Percentiles rank a stretch among this genome's conserved stretches.
Conservation (phyloP, 1,140 invertebrate genomes). For the Babylonia areolata region DNA sequence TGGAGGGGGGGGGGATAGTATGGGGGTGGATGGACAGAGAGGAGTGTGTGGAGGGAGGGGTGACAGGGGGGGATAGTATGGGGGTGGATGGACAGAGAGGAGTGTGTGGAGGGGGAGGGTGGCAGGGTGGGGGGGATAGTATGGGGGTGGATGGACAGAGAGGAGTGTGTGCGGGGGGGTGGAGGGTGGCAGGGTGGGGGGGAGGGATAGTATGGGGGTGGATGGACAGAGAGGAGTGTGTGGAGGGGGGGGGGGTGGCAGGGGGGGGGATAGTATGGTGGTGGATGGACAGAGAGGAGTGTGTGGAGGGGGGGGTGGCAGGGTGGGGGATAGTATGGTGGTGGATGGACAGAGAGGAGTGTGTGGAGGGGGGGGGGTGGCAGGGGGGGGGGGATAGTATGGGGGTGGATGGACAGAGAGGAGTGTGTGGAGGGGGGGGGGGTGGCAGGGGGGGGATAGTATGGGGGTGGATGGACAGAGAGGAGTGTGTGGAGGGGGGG, state of each 20-base stretch:
- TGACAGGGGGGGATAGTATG: background rate
- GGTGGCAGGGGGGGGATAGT: background rate
- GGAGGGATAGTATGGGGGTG: background rate
- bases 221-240: background rate
- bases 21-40: no score
- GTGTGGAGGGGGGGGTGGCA: no score
- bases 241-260: background rate
- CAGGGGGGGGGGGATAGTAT: no score
- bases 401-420: no score
- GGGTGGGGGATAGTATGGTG: no score
- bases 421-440: no score
- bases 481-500: background rate
- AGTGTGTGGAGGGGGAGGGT: background rate
- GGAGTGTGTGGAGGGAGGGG: no score
- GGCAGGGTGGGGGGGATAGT: background rate
- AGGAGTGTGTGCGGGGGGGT: no score
- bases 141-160: background rate
- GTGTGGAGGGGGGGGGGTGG: no score
- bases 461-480: no score
- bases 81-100: background rate
- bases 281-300: no score
- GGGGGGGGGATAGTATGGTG: no score
- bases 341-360: background rate
- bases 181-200: background rate
- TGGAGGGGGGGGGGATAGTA: background rate